Evolutionary conservation across 2,888 invertebrate species (phyloP).

Genomic region (Cecidostiba fungosa): DNA sequence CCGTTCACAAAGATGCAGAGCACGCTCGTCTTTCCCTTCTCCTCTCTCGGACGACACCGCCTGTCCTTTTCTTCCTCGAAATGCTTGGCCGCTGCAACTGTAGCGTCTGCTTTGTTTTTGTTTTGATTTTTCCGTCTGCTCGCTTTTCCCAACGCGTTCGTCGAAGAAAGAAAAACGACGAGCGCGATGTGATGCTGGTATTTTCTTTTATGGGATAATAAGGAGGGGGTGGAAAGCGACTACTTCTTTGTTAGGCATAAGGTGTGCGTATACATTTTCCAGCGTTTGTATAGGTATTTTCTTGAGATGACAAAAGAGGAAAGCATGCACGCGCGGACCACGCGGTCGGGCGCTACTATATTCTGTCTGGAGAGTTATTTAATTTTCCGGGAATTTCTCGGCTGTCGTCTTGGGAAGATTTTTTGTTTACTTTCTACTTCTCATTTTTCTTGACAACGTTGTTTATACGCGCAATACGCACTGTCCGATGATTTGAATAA

Average conservation of each 20-base stretch:
- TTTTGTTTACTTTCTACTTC: not conserved
- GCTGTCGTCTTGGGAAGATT: not conserved
- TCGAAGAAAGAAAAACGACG: not conserved
- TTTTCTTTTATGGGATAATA: conserved; percentile 30
- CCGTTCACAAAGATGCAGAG: not conserved
- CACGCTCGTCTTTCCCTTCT: not conserved
- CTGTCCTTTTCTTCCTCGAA: conserved; percentile 36
- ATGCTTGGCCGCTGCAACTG: not conserved
- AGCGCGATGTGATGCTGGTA: not conserved
- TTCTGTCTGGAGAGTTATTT: not conserved
- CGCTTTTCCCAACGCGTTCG: not conserved
- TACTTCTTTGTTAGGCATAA: conserved; percentile 30
- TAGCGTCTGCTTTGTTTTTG: conserved; percentile 52
- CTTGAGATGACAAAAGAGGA: conserved; percentile 22
- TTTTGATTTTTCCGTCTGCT: conserved; percentile 13
- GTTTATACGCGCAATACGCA: too few relatives aligned
- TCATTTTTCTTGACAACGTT: too few relatives aligned
- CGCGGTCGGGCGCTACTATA: not conserved
- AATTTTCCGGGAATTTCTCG: not conserved
- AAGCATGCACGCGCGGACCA: not conserved
- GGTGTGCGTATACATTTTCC: conserved; percentile 36
- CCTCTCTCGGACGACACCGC: not conserved
- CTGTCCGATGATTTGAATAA: too few relatives aligned
- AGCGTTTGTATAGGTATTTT: not conserved
- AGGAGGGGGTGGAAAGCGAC: conserved; percentile 5